Evolutionary conservation across 2,797 vertebrate genomes (phyloP), one percentile per base, ranked within the genome.

Genomic region (Coregonus sp.): DNA sequence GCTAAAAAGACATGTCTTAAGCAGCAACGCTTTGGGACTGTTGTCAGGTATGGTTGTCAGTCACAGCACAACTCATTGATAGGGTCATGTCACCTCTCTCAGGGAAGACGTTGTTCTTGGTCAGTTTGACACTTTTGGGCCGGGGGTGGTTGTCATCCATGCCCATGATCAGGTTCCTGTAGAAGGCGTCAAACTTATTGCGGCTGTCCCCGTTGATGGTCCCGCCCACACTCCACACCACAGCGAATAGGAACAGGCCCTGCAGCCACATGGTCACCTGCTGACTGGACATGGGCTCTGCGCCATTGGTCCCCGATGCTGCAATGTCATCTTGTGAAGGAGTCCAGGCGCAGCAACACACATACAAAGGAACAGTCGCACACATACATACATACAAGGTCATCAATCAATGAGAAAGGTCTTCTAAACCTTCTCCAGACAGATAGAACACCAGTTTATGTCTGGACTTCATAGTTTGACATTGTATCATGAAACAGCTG

Each of bases 151-250:
- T 77, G 4, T 94, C 80, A 0, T 95, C 85, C 85, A 81, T 87
- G 78, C 95, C 96, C 80, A 87, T 85, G 15, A 97, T 89, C 76
- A 99, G 89, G 77, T 89, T 92, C n/a, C 97, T 93, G 85, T 94
- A 98, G 91, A 96, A 99, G 0, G 82, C 5, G 78, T 99, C 96
- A 86, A 99, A 98, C 87, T 95, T 98, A 80, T 93, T 97, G 63
- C 96, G 94, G 88, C 96, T 94, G 35, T 95, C 93, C 4, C 92
- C 92, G 0, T 95, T 94, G 29, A 99, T 94, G 75, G 96, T 96
- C 77, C 95, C 95, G 0, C 96, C 96, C 71, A 98, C 76, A 0
- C 95, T 94, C 97, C 98, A 99, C 40, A 99, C 96, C 78, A 95
- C 84, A 3, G 96, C 91, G 35, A 98, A 98, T n/a, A 99, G 91